Conservation (phyloP, 2,888 invertebrate genomes). For the Drosophila buzzatii region DNA sequence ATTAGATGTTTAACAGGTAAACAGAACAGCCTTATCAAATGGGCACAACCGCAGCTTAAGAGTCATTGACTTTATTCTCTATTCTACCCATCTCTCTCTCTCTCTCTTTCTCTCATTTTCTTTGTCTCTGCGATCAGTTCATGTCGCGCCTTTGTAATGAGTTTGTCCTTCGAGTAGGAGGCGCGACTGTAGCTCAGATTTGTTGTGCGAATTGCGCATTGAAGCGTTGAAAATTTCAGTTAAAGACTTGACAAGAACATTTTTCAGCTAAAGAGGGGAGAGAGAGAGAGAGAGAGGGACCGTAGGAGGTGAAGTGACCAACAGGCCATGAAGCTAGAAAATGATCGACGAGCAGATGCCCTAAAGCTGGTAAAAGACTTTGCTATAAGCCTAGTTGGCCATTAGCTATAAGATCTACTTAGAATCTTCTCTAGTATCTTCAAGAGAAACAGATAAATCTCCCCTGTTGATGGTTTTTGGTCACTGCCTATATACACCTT, state of each 20-base stretch:
- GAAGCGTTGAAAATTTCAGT: conserved; percentile 50
- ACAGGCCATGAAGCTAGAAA: conserved; percentile 35
- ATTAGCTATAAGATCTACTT: no score
- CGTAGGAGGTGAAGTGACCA: conserved; percentile 1
- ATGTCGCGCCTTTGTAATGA: conserved; percentile 45
- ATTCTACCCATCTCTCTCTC: neutral
- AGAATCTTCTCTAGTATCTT: neutral
- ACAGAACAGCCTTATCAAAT: conserved; percentile 35
- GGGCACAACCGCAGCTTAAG: conserved; percentile 27
- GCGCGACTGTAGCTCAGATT: neutral
- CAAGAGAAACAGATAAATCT: neutral
- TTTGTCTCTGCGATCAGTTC: neutral
- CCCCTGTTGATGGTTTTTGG: neutral
- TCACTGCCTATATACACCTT: neutral
- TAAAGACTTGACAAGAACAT: conserved; percentile 47
- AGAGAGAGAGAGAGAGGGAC: neutral
- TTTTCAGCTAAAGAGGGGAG: conserved; percentile 27
- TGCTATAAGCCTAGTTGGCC: no score
- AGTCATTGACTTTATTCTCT: conserved; percentile 27
- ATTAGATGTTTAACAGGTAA: conserved; percentile 44
- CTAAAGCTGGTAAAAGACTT: neutral
- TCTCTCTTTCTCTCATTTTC: neutral
- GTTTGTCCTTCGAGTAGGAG: conserved; percentile 53
- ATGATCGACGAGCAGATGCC: neutral
- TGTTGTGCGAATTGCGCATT: conserved; percentile 69